phyloP scores from a whole-genome alignment of 2,888 invertebrate genomes.

The Seira musarum region DNA sequence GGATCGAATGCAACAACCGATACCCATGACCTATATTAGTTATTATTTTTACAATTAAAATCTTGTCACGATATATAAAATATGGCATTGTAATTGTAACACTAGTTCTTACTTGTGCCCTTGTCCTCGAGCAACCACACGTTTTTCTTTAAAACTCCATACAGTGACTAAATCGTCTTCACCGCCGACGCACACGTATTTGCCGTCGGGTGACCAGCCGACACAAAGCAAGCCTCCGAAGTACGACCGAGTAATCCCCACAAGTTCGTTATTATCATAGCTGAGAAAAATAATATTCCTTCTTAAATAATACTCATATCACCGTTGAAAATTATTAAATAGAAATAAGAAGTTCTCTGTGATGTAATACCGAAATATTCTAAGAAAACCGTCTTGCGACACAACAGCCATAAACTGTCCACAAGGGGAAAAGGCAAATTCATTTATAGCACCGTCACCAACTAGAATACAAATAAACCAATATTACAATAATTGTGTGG shows the following conservation, averaged over 20 bases:
- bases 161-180: constrained; percentile 99
- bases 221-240: constrained; percentile 98
- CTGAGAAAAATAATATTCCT: constrained; percentile 79
- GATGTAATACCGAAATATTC: constrained; percentile 76
- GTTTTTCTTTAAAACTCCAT: constrained; percentile 92
- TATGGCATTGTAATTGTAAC: too few relatives aligned
- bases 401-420: constrained; percentile 94
- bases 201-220: constrained; percentile 97
- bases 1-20: constrained; percentile 96
- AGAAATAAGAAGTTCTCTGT: too few relatives aligned
- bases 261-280: constrained; percentile 96
- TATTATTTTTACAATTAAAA: neutral
- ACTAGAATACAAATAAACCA: constrained; percentile 73
- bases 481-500: neutral
- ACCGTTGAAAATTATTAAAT: too few relatives aligned
- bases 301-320: neutral
- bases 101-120: constrained; percentile 72
- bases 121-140: constrained; percentile 97
- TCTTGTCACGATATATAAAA: neutral
- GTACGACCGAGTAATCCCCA: constrained; percentile 95
- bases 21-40: constrained; percentile 84
- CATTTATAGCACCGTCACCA: constrained; percentile 92
- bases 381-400: constrained; percentile 93
- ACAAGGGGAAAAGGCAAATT: constrained; percentile 97
- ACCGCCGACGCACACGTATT: constrained; percentile 96